Conservation (phyloP, 1,140 invertebrate species). For the Drosophila lacertosa region DNA sequence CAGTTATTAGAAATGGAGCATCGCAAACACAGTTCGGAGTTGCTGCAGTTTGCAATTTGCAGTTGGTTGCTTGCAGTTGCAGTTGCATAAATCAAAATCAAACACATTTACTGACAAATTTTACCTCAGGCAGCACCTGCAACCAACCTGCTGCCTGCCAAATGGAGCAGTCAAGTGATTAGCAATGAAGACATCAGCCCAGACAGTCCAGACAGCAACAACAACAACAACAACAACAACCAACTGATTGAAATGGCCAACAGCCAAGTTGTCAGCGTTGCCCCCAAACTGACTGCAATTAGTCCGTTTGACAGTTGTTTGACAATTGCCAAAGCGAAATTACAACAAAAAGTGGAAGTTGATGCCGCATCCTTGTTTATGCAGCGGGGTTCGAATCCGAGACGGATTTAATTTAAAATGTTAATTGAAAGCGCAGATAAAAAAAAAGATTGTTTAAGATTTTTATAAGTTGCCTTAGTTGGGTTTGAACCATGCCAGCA, state of each 20-base stretch:
- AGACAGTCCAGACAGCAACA: no score
- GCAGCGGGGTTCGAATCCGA: no score
- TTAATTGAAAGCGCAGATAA: no score
- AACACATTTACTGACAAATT: conserved; percentile 62
- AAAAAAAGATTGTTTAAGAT: no score
- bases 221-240: conserved; percentile 4
- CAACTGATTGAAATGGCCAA: conserved; percentile 63
- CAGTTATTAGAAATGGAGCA: conserved; percentile 68
- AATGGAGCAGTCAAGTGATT: conserved; percentile 71
- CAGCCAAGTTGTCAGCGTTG: conserved; percentile 44
- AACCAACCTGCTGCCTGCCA: conserved; percentile 25
- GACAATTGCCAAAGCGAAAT: conserved; percentile 18
- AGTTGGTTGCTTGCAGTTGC: conserved; percentile 53
- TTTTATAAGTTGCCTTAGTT: no score
- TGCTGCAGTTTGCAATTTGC: conserved; percentile 17
- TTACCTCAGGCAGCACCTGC: conserved; percentile 15
- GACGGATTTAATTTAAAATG: no score
- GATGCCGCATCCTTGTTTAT: no score
- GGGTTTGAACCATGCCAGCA: no score
- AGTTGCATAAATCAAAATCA: conserved; percentile 79
- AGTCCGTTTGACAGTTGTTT: conserved; percentile 1
- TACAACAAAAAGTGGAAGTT: no score
- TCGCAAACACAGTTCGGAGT: conserved; percentile 10
- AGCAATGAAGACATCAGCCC: conserved; percentile 65
- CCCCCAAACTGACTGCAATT: conserved; percentile 18